Base-by-base conservation (phyloP, 2,113 vertebrate genomes). In the Ia io region DNA sequence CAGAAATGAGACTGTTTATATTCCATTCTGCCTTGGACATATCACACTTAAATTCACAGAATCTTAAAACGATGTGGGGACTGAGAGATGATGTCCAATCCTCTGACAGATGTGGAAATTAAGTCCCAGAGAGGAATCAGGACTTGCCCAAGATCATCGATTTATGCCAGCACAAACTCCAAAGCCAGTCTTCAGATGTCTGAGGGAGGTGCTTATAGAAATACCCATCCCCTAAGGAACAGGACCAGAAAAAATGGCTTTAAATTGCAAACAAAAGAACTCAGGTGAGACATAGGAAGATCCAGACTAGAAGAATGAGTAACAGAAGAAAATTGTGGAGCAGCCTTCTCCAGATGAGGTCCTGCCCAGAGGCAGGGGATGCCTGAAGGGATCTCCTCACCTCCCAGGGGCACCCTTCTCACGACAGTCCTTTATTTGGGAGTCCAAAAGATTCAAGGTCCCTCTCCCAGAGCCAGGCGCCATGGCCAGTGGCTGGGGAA, bases 401-500 rank as follows among this genome's bases (percentile, higher is more conserved):
- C 77, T 70, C 67, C 76, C 10, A 37, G 82, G 80, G 82, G 42
- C 56, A 25, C 61, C 5, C 5, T 20, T 61, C 5, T 32, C 65
- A 61, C 0, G 5, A 37, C 61, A 42, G 53, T 86, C 76, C 63
- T 88, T 74, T 37, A 77, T 90, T 74, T 6, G 25, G 80, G 88
- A 96, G 80, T 78, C n/a, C 44, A 30, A 40, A 49, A 47, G 78
- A 95, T 61, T 90, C 92, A 65, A 30, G 59, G 83, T 86, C 77
- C 76, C 69, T 93, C 69, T 80, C 87, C 47, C 79, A 74, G 77
- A 87, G 74, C 51, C 82, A 13, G 84, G 96, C 59, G 88, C 93
- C 91, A 5, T 42, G 71, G 82, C 88, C 12, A 16, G 76, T 10
- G 92, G 69, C 92, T 83, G 70, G 88, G 95, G 95, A 97, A 97